Evolutionary conservation across 2,888 invertebrate species (phyloP).

Genomic region (Caenorhabditis afra): DNA sequence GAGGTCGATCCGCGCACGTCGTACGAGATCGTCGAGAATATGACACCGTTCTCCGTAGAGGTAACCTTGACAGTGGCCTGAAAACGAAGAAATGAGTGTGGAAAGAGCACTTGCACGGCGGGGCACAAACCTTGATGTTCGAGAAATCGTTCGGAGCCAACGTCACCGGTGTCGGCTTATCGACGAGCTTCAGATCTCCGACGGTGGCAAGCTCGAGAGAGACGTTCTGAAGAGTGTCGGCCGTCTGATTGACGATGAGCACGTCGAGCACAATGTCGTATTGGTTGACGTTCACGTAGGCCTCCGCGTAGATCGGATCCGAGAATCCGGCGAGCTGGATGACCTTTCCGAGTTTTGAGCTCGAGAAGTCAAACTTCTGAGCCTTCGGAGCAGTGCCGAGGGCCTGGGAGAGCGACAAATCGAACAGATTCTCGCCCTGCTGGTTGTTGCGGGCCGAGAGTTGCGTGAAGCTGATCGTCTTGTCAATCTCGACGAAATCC

Average conservation of each 20-base stretch:
- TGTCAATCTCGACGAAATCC: constrained; percentile 84
- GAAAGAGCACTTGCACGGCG: no score
- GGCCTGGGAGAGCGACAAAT: constrained; percentile 89
- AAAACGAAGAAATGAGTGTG: constrained; percentile 20
- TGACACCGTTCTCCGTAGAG: constrained; percentile 99
- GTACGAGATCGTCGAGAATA: constrained; percentile 99
- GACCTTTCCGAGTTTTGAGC: constrained; percentile 81
- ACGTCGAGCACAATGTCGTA: constrained; percentile 89
- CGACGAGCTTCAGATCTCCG: constrained; percentile 92
- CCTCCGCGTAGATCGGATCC: constrained; percentile 99
- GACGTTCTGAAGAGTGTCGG: constrained; percentile 97
- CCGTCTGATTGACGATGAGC: constrained; percentile 96
- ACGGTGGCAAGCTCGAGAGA: constrained; percentile 97
- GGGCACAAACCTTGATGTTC: constrained; percentile 89
- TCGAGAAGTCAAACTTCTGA: constrained; percentile 81
- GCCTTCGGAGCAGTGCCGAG: constrained; percentile 79
- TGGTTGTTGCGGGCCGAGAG: constrained; percentile 83
- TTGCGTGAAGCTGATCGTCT: constrained; percentile 90
- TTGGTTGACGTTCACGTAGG: constrained; percentile 98
- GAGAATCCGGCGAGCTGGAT: constrained; percentile 98
- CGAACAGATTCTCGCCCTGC: constrained; percentile 88
- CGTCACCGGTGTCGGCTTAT: constrained; percentile 95
- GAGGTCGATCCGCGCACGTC: constrained; percentile 94
- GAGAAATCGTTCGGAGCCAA: constrained; percentile 97
- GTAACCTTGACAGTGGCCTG: constrained; percentile 85